Percentiles rank a stretch among this genome's conserved stretches.
phyloP scores from a whole-genome alignment of 2,797 vertebrate species.

The Enteromius paludinosus region DNA sequence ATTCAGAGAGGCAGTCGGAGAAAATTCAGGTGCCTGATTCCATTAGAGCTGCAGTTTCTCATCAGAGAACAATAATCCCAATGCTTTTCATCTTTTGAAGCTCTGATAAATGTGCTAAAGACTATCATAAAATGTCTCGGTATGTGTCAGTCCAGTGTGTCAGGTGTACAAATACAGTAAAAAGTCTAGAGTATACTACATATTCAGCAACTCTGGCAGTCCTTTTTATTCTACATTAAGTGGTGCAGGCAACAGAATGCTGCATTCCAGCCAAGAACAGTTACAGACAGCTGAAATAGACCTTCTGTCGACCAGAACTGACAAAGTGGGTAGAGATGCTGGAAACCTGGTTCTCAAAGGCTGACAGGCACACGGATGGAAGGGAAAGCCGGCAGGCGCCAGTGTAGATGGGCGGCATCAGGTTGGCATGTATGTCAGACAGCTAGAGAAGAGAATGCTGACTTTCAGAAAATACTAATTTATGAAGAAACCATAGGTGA shows the following conservation, averaged over 20 bases:
- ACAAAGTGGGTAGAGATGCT: slow-evolving; percentile 24
- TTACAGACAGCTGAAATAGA: slow-evolving; percentile 36
- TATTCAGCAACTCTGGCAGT: slow-evolving; percentile 20
- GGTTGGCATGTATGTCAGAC: slow-evolving; percentile 12
- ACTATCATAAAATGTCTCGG: slow-evolving; percentile 45
- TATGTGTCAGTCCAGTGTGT: slow-evolving; percentile 40
- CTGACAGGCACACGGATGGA: slow-evolving; percentile 7
- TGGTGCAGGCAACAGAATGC: slow-evolving; percentile 16
- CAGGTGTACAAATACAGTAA: not conserved
- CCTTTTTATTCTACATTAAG: slow-evolving; percentile 14
- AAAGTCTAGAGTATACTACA: not conserved
- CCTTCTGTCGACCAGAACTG: slow-evolving; percentile 30
- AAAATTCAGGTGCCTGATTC: slow-evolving; percentile 34
- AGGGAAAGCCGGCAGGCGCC: not conserved
- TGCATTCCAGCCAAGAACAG: slow-evolving; percentile 22
- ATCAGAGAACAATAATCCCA: slow-evolving; percentile 29
- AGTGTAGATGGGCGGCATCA: not conserved
- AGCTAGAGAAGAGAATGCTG: not conserved
- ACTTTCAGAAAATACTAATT: slow-evolving; percentile 20
- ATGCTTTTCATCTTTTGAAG: slow-evolving; percentile 30
- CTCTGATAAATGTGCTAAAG: slow-evolving; percentile 35
- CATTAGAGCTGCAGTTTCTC: slow-evolving; percentile 37
- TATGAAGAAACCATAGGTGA: not conserved
- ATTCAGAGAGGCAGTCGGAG: slow-evolving; percentile 14
- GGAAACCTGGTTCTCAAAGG: slow-evolving; percentile 7